phyloP scores from a whole-genome alignment of 2,888 invertebrate genomes.

The Lasius fuliginosus region DNA sequence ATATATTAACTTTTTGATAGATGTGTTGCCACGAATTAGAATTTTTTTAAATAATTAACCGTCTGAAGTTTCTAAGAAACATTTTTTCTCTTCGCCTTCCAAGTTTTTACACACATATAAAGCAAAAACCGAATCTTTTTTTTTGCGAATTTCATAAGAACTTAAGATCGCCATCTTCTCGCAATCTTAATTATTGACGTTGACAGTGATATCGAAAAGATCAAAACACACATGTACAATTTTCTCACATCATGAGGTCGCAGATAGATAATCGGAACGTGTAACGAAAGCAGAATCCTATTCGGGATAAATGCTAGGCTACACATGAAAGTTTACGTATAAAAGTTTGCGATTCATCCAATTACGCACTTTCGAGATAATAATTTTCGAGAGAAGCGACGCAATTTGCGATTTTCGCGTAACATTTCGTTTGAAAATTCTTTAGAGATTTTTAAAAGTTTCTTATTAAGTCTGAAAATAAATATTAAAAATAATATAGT shows the following conservation, averaged over 20 bases:
- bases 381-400: conserved; percentile 20
- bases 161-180: background rate
- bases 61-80: background rate
- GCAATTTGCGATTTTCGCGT: background rate
- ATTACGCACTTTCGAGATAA: conserved; percentile 46
- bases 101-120: background rate
- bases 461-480: background rate
- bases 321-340: conserved; percentile 32
- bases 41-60: background rate
- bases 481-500: background rate
- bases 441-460: conserved; percentile 1
- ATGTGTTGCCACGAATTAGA: background rate
- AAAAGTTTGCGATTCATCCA: conserved; percentile 19
- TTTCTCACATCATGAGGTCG: conserved; percentile 1
- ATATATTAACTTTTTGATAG: background rate
- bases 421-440: background rate
- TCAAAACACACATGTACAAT: background rate
- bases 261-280: conserved; percentile 13
- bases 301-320: conserved; percentile 24
- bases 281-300: conserved; percentile 39
- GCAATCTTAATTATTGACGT: background rate
- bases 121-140: background rate
- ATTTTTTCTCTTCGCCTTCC: background rate
- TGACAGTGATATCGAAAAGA: background rate
- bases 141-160: background rate